A percentile compares a stretch with the other conserved stretches of the same genome.
Evolutionary conservation across 2,888 invertebrate species (phyloP).

Genomic region (Meloe dianella): DNA sequence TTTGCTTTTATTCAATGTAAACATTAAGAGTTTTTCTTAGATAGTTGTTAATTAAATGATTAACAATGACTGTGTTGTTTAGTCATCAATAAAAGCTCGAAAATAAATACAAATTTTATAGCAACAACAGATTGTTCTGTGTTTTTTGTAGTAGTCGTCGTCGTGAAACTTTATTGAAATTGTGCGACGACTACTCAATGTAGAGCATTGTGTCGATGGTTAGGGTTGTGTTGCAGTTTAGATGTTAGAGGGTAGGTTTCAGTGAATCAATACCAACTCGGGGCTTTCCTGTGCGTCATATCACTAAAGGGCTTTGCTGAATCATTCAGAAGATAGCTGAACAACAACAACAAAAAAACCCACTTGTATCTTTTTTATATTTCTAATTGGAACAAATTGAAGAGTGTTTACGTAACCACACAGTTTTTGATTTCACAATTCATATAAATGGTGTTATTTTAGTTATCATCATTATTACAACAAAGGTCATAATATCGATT

Average conservation of each 20-base stretch:
- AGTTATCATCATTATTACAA: too few species aligned
- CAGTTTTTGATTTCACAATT: background rate
- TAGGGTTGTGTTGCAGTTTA: constrained; percentile 42
- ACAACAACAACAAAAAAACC: too few species aligned
- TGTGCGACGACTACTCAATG: constrained; percentile 42
- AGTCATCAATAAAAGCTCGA: background rate
- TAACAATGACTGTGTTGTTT: background rate
- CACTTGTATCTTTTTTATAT: too few species aligned
- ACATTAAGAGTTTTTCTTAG: background rate
- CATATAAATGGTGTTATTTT: background rate
- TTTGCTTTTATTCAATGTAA: background rate
- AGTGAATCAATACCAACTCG: constrained; percentile 50
- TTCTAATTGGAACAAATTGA: too few species aligned
- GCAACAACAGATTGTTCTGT: background rate
- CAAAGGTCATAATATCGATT: background rate
- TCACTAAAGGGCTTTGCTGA: background rate
- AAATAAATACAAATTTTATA: background rate
- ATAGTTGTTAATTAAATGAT: too few species aligned
- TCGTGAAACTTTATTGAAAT: background rate
- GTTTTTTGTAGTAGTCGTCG: background rate
- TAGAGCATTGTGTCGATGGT: constrained; percentile 57
- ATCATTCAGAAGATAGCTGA: background rate
- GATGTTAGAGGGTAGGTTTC: constrained; percentile 42
- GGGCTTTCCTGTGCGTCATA: constrained; percentile 51
- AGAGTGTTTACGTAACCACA: background rate